These are phyloP conservation scores for Serrognathus titanus DNA, from an alignment of 2,888 invertebrate genomes.

Conservation along the genomic window DNA sequence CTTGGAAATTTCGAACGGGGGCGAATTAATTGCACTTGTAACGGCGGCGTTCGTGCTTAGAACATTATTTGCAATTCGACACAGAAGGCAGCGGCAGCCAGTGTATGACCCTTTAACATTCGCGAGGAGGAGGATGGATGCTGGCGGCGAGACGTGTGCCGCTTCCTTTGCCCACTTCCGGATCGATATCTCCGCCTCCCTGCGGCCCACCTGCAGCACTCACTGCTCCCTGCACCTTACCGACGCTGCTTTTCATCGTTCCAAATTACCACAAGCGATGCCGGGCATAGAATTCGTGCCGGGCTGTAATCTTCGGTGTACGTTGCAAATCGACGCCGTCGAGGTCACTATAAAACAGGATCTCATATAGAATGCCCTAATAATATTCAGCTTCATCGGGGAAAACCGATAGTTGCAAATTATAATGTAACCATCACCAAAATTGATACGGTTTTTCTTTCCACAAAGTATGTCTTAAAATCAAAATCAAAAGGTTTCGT, in stretches of 20 bases:
- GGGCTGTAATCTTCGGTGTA: not conserved
- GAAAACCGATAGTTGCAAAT: no score
- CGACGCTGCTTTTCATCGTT: constrained; percentile 2
- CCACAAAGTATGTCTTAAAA: not conserved
- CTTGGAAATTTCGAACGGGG: not conserved
- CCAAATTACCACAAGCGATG: constrained; percentile 7
- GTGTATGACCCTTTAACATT: constrained; percentile 29
- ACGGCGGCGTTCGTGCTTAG: not conserved
- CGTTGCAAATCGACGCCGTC: not conserved
- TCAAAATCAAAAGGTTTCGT: no score
- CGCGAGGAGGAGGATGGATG: constrained; percentile 28
- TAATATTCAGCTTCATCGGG: not conserved
- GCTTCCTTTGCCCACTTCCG: constrained; percentile 29
- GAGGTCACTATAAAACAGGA: no score
- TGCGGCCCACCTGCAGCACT: constrained; percentile 25
- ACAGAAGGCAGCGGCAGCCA: constrained; percentile 16
- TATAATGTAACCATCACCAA: no score
- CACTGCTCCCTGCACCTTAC: constrained; percentile 6
- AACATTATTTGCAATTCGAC: not conserved
- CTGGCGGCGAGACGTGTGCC: constrained; percentile 29
- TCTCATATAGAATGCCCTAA: not conserved
- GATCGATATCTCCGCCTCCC: constrained; percentile 26
- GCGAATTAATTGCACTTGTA: constrained; percentile 1
- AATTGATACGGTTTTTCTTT: not conserved
- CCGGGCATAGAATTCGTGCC: constrained; percentile 5